Conservation (phyloP, 2,797 vertebrate species). For the Poecilia wingei region DNA sequence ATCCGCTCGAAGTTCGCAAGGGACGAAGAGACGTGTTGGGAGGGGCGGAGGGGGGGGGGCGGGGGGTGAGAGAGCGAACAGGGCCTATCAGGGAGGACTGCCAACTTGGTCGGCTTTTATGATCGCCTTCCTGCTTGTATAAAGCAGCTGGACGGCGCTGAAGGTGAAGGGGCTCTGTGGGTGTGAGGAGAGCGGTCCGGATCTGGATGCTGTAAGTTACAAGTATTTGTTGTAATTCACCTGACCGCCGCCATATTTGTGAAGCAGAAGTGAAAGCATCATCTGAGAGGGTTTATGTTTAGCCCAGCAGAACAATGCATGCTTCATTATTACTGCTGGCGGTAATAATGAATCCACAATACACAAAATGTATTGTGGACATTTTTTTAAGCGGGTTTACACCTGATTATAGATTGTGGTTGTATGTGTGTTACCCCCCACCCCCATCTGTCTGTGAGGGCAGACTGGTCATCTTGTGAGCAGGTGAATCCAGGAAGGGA, state of each 20-base stretch:
- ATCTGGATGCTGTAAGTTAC: slow-evolving; percentile 54
- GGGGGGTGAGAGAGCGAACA: not conserved
- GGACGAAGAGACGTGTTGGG: not conserved
- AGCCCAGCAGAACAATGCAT: not conserved
- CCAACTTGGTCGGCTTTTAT: not conserved
- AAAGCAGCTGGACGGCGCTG: not conserved
- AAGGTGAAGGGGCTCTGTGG: not conserved
- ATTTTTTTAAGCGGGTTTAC: not conserved
- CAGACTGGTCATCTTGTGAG: slow-evolving; percentile 28
- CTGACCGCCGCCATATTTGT: not conserved
- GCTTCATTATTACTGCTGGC: not conserved
- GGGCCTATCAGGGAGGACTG: slow-evolving; percentile 3
- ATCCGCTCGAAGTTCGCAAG: slow-evolving; percentile 69
- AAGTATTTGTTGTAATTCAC: slow-evolving; percentile 7
- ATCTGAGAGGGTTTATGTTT: not conserved
- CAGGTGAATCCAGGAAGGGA: slow-evolving; percentile 30
- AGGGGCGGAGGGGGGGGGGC: not conserved
- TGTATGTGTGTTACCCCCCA: no score
- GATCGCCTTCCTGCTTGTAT: slow-evolving; percentile 1
- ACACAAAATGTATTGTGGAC: no score
- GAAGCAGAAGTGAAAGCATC: not conserved
- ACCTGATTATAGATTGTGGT: not conserved
- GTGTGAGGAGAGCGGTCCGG: slow-evolving; percentile 28
- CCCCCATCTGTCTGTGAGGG: not conserved
- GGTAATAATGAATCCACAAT: no score